phyloP scores from a whole-genome alignment of 37 sponge, comb jelly and placozoan species.

The Haliclona indistincta region DNA sequence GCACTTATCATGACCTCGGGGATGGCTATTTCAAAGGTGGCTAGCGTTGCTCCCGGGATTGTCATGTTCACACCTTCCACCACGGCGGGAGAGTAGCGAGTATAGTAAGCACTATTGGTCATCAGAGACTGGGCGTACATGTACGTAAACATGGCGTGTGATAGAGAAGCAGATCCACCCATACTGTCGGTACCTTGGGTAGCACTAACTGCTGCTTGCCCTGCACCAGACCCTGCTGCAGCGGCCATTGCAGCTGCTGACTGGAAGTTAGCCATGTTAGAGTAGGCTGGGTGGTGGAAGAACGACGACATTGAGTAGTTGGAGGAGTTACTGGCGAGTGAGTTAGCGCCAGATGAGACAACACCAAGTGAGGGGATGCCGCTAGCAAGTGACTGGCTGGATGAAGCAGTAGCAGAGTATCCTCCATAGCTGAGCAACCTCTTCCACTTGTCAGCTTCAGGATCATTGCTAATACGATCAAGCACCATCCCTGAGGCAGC shows the following conservation, averaged over 20 bases:
- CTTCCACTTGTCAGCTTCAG: slow-evolving; percentile 58
- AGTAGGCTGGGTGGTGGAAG: background rate
- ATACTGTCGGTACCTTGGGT: too few species aligned
- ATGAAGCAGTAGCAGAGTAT: background rate
- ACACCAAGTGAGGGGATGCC: background rate
- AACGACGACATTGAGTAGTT: background rate
- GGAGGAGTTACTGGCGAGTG: background rate
- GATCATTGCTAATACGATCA: slow-evolving; percentile 50
- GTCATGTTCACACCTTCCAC: slow-evolving; percentile 66
- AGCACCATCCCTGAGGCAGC: slow-evolving; percentile 48
- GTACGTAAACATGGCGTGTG: slow-evolving; percentile 39
- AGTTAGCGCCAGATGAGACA: background rate
- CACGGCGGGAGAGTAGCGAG: slow-evolving; percentile 41
- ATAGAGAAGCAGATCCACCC: slow-evolving; percentile 3
- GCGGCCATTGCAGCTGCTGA: background rate
- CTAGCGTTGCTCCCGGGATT: slow-evolving; percentile 68
- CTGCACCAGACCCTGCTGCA: slow-evolving; percentile 23
- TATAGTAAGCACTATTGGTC: slow-evolving; percentile 27
- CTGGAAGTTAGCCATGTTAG: background rate
- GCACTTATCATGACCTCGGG: slow-evolving; percentile 69
- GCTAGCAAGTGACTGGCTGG: too few species aligned
- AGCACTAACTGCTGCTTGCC: background rate
- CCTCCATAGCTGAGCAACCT: slow-evolving; percentile 35
- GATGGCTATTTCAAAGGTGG: slow-evolving; percentile 77
- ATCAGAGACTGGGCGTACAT: slow-evolving; percentile 54